Percentiles rank a stretch among this genome's conserved stretches.
Evolutionary conservation across 2,797 vertebrate species (phyloP).

Genomic region (Emys orbicularis): DNA sequence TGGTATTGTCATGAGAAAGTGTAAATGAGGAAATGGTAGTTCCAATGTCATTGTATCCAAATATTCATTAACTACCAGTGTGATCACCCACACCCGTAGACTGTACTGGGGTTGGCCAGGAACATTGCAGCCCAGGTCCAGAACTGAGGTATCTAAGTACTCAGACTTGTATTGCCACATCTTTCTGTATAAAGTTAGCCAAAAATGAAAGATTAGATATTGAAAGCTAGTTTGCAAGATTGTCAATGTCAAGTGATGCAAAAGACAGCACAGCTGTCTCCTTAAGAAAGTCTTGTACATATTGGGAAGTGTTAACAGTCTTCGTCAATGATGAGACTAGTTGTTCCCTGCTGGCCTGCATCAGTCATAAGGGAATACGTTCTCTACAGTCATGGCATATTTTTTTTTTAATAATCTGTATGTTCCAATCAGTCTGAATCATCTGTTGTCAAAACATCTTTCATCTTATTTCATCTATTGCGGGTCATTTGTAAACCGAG

Average conservation of each 20-base stretch:
- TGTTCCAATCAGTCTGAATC: not conserved
- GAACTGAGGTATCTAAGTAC: not conserved
- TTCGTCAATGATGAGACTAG: not conserved
- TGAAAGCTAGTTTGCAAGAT: not conserved
- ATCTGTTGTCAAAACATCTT: not conserved
- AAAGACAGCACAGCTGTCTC: not conserved
- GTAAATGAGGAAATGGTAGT: not conserved
- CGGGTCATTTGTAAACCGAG: not conserved
- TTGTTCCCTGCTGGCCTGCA: not conserved
- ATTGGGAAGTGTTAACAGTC: not conserved
- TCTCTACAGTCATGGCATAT: not conserved
- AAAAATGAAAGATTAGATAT: not conserved
- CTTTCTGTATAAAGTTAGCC: not conserved
- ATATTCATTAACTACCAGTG: not conserved
- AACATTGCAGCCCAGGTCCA: not conserved
- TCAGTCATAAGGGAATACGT: not conserved
- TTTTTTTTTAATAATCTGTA: not conserved
- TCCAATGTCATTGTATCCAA: not conserved
- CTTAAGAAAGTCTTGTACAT: not conserved
- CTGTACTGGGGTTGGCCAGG: not conserved
- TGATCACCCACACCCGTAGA: not conserved
- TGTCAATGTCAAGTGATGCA: not conserved
- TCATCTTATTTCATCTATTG: not conserved
- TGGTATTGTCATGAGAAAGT: not conserved
- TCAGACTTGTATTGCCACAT: not conserved